Base-by-base conservation (phyloP, 2,113 vertebrate species). In the Lipophrys pholis region DNA sequence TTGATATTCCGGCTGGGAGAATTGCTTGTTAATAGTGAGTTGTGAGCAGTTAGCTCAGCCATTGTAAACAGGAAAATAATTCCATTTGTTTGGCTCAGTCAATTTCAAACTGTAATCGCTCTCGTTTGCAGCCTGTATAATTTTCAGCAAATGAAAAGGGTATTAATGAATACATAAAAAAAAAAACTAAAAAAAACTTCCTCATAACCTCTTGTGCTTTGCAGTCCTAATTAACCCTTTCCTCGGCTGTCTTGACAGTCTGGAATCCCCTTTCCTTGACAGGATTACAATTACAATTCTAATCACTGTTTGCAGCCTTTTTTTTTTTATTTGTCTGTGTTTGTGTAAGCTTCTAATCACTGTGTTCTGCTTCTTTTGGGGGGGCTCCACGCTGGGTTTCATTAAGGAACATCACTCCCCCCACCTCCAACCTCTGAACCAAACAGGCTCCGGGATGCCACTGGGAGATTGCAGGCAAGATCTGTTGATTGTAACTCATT, bases 271-370 rank as follows among this genome's bases (percentile, higher is more conserved):
- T 65, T 71, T 43, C 59, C 51, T 83, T 82, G 72, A 74, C 74
- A 66, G 78, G 74, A 85, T 83, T 80, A 90, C 87, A 89, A 88
- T 88, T 89, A 85, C 75, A 73, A 78, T 60, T 17, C 86, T 90
- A 90, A 90, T 90, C 78, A 89, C 78, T 85, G 85, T 90, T 89
- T 90, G 84, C 71, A 66, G 82, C 80, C 80, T 53, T 82, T 30
- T 81, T 76, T 63, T 69, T 53, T n/a, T n/a, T n/a, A n/a, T n/a
- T n/a, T n/a, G n/a, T n/a, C n/a, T n/a, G n/a, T 82, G 84, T 90
- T 87, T 83, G 82, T 81, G 76, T 83, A 81, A 87, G 81, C 87
- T 74, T 79, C 75, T 89, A 91, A 92, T 92, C 87, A 91, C 78
- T 80, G 83, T 87, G 71, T 85, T 90, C 79, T 61, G 79, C 70